A percentile compares a stretch with the other conserved stretches of the same genome.
Conservation (phyloP, 1,140 invertebrate species). For the Pygmarrhopalites habei region DNA sequence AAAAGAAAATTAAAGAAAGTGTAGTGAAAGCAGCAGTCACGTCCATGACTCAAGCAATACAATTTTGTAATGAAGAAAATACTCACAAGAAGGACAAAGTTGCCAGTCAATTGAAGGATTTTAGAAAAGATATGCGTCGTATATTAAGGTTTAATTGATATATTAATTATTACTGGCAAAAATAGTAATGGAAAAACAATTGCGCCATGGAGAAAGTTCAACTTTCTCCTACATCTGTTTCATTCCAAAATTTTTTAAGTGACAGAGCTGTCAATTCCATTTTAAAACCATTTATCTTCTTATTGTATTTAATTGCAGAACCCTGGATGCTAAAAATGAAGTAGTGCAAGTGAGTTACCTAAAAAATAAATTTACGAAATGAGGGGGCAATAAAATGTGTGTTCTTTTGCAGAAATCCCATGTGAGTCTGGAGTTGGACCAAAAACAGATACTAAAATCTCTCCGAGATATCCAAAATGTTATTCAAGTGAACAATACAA, state of each 20-base stretch:
- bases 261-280: too few species aligned
- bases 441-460: constrained; percentile 22
- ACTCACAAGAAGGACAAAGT: constrained; percentile 25
- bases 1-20: constrained; percentile 25
- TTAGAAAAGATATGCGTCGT: constrained; percentile 29
- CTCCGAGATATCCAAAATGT: constrained; percentile 21
- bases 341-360: constrained; percentile 13
- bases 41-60: constrained; percentile 17
- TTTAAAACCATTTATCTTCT: too few species aligned
- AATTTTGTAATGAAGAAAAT: constrained; percentile 15
- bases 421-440: constrained; percentile 24
- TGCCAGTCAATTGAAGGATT: constrained; percentile 21
- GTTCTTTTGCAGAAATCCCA: constrained; percentile 33
- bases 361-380: too few species aligned
- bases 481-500: constrained; percentile 7
- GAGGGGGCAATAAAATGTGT: too few species aligned
- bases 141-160: constrained; percentile 19
- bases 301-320: too few species aligned
- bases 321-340: constrained; percentile 22
- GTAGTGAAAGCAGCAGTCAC: constrained; percentile 18
- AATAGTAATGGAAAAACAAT: too few species aligned
- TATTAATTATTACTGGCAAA: too few species aligned
- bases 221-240: too few species aligned
- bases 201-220: too few species aligned
- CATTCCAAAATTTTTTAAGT: too few species aligned